phyloP scores from a whole-genome alignment of 2,113 vertebrate genomes.

The Vulpes ferrilata region DNA sequence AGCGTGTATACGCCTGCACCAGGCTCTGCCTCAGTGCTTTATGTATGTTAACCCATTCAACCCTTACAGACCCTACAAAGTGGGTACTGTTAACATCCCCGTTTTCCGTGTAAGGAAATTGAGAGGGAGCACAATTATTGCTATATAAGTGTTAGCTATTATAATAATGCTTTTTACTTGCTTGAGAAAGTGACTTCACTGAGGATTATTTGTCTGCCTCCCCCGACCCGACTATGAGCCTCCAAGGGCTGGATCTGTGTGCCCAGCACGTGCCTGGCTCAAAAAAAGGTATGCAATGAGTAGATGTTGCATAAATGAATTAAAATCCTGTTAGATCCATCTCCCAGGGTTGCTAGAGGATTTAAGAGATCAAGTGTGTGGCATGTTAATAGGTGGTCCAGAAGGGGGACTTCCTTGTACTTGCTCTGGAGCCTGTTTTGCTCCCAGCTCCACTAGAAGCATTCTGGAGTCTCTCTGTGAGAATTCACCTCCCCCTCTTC shows the following conservation, averaged over 20 bases:
- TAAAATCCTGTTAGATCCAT: neutral
- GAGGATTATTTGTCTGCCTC: conserved; percentile 60
- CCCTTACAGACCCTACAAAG: neutral
- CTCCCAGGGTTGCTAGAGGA: neutral
- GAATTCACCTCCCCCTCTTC: neutral
- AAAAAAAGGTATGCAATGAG: neutral
- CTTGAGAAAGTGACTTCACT: conserved; percentile 58
- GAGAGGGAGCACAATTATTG: conserved; percentile 50
- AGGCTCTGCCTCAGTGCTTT: neutral
- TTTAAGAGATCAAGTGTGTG: conserved; percentile 4
- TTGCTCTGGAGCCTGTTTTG: neutral
- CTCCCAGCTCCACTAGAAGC: neutral
- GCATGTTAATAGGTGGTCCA: neutral
- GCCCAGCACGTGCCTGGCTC: neutral
- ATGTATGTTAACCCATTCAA: neutral
- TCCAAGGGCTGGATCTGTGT: neutral
- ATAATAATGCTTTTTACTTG: conserved; percentile 67
- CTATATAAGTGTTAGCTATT: conserved; percentile 66
- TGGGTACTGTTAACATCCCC: conserved; percentile 6
- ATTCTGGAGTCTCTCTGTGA: neutral
- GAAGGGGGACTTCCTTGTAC: neutral
- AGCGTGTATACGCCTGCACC: neutral
- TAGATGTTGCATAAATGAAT: neutral
- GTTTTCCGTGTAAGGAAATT: conserved; percentile 48
- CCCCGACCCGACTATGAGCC: neutral